phyloP scores from a whole-genome alignment of 2,113 vertebrate genomes.

The Hydrochoerus hydrochaeris region DNA sequence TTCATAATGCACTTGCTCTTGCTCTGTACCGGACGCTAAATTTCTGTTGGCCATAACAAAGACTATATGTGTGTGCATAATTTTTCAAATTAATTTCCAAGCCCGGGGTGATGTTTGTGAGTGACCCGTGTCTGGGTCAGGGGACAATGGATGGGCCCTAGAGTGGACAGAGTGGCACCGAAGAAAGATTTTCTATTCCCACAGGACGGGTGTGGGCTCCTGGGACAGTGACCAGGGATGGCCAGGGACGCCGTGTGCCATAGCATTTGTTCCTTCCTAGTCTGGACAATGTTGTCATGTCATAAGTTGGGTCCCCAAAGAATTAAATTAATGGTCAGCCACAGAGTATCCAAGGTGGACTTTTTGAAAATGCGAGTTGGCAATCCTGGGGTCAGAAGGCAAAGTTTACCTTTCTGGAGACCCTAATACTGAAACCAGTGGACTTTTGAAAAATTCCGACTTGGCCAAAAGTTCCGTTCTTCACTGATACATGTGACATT shows the following conservation, averaged over 20 bases:
- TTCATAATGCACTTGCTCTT: neutral
- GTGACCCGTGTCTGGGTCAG: neutral
- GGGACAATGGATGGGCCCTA: neutral
- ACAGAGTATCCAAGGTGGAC: neutral
- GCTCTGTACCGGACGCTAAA: neutral
- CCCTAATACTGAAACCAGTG: neutral
- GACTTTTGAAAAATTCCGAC: conserved; percentile 51
- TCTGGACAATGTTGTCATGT: neutral
- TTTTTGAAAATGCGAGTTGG: conserved; percentile 29
- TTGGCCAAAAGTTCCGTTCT: neutral
- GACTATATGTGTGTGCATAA: neutral
- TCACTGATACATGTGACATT: neutral
- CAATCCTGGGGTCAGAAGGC: neutral
- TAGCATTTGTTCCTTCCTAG: neutral
- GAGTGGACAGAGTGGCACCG: neutral
- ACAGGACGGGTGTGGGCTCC: neutral
- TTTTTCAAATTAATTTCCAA: neutral
- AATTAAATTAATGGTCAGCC: neutral
- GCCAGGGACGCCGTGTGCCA: too few relatives aligned
- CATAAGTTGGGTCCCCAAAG: neutral
- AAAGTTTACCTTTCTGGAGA: neutral
- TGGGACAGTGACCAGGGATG: neutral
- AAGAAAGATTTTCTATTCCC: neutral
- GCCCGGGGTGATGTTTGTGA: neutral
- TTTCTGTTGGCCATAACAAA: neutral